Evolutionary conservation across 2,113 vertebrate genomes (phyloP).

Genomic region (Zapus hudsonius): DNA sequence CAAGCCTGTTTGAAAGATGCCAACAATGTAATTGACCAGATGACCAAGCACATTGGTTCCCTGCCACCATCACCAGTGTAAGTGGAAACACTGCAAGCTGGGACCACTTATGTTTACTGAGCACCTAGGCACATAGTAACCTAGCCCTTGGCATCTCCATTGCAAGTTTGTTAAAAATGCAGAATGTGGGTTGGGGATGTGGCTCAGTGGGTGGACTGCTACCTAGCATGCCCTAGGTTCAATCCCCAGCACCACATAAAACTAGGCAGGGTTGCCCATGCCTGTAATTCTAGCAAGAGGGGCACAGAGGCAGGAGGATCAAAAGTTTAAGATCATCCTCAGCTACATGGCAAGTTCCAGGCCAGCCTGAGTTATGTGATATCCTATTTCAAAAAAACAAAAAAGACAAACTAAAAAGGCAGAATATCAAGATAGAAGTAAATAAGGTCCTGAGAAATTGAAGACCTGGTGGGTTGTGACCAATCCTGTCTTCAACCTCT

Average conservation of each 20-base stretch:
- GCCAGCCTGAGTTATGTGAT: too few relatives aligned
- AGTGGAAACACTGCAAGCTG: background rate
- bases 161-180: background rate
- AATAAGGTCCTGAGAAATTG: background rate
- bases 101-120: background rate
- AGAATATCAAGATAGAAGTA: background rate
- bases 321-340: too few relatives aligned
- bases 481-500: background rate
- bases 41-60: background rate
- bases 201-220: too few relatives aligned
- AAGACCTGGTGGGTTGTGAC: background rate
- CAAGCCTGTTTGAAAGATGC: background rate
- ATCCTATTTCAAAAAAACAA: too few relatives aligned
- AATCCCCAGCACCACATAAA: too few relatives aligned
- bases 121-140: background rate
- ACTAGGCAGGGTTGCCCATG: too few relatives aligned
- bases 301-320: too few relatives aligned
- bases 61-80: background rate
- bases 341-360: too few relatives aligned
- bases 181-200: too few relatives aligned
- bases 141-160: background rate
- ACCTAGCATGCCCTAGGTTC: too few relatives aligned
- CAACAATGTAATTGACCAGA: background rate
- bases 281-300: too few relatives aligned
- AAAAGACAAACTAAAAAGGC: too few relatives aligned